Evolutionary conservation across 2,113 vertebrate genomes (phyloP), one percentile per base, ranked within the genome.

Genomic region (Rousettus leschenaultii): DNA sequence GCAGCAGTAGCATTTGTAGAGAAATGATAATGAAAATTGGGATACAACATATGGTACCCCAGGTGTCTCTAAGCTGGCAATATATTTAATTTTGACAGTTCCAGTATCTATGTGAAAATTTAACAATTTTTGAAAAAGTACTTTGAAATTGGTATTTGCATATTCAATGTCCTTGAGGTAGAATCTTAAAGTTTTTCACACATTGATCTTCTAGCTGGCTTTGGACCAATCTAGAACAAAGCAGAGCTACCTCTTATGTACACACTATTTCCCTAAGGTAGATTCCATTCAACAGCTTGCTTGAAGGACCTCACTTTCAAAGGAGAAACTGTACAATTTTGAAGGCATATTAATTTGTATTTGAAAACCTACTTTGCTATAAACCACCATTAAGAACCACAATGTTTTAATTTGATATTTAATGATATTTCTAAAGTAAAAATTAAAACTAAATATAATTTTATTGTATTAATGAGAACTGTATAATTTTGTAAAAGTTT

Each of bases 201-300:
- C 84, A 71, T 28, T 0, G 70, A 22, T 94, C 97, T 93, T 91
- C 55, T 96, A 96, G 93, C 94, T 96, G 96, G 93, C 96, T 98
- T 94, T 95, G 97, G 97, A 98, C 97, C 97, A 98, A 97, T 45
- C 89, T 96, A 88, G 96, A 98, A 96, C 91, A 92, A 95, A 97
- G 63, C 77, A 97, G 92, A 97, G 91, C 96, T 95, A 84, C 97
- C 87, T 97, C 74, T 96, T 90, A 91, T 66, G 89, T 8, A 33
- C 43, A 83, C 80, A 90, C 26, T 21, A 68, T 96, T 96, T 70
- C 43, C 91, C 78, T 96, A 96, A 86, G 43, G 96, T 84, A 82
- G 55, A 38, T 95, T 30, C 33, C 33, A 51, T 51, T 51, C 51
- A n/a, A 96, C 83, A 96, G 77, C 91, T 94, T 73, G 53, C 35